Percentiles rank a stretch among this genome's conserved stretches.
These are phyloP conservation scores for Catalaphyllia jardinei DNA, from an alignment of 64 coral and sea anemone species.

Conservation along the genomic window DNA sequence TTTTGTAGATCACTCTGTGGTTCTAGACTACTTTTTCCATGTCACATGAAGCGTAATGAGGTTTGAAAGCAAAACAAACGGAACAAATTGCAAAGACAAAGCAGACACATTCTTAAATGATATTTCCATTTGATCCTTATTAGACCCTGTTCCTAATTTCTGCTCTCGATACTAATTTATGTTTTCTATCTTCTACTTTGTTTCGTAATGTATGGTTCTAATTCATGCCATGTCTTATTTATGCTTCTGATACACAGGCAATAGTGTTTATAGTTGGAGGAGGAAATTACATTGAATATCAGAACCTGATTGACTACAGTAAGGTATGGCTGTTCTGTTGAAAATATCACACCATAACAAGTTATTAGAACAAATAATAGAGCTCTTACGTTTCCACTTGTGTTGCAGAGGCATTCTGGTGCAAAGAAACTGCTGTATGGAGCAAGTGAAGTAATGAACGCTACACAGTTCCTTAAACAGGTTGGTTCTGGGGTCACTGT, in stretches of 20 bases:
- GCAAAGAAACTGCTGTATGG: constrained; percentile 93
- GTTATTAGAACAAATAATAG: background rate
- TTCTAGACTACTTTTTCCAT: too few species aligned
- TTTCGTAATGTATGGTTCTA: too few species aligned
- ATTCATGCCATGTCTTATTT: background rate
- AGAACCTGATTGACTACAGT: constrained; percentile 94
- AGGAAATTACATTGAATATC: constrained; percentile 98
- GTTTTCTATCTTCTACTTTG: too few species aligned
- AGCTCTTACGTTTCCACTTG: background rate
- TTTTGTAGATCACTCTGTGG: too few species aligned
- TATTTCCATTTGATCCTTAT: too few species aligned
- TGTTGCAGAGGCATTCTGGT: constrained; percentile 76
- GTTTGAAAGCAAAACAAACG: too few species aligned
- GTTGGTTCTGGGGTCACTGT: constrained; percentile 34
- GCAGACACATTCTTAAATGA: too few species aligned
- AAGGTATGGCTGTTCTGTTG: constrained; percentile 34
- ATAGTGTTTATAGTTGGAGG: constrained; percentile 98
- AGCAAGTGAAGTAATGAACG: constrained; percentile 94
- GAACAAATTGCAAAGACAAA: too few species aligned
- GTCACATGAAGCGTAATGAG: too few species aligned
- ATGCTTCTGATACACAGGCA: constrained; percentile 39
- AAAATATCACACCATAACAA: background rate
- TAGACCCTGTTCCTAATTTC: too few species aligned
- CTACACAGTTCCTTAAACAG: constrained; percentile 95
- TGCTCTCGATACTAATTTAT: too few species aligned